These are phyloP conservation scores for Atrina japonica DNA, from an alignment of 2,888 invertebrate species.

Conservation along the genomic window DNA sequence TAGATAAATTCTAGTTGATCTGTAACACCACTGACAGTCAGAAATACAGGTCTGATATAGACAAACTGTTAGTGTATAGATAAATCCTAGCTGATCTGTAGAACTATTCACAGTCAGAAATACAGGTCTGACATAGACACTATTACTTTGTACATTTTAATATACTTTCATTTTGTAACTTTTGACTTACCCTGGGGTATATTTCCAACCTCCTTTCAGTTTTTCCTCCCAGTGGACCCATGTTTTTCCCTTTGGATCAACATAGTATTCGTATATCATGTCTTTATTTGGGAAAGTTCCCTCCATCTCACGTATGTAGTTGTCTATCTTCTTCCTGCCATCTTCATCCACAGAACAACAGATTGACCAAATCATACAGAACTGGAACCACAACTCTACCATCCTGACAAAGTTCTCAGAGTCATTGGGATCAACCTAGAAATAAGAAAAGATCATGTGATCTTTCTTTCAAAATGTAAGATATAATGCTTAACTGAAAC, in stretches of 20 bases:
- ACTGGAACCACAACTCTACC: constrained; percentile 81
- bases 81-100: no score
- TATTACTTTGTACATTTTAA: no score
- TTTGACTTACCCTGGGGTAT: constrained; percentile 85
- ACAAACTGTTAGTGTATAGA: no score
- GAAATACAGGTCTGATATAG: no score
- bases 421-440: constrained; percentile 75
- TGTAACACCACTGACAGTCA: no score
- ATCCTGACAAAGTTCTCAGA: constrained; percentile 77
- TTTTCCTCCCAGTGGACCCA: constrained; percentile 91
- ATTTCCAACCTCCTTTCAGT: constrained; percentile 88
- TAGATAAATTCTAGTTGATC: no score
- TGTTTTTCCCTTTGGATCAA: constrained; percentile 87
- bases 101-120: no score
- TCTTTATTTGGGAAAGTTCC: constrained; percentile 90
- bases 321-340: constrained; percentile 81
- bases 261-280: constrained; percentile 93
- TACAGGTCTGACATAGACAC: no score
- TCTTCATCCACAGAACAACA: constrained; percentile 81
- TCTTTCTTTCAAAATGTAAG: not conserved
- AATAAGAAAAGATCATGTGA: not conserved
- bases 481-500: not conserved
- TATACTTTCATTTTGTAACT: no score
- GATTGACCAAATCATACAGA: constrained; percentile 81
- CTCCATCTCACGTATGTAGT: constrained; percentile 80